These are phyloP conservation scores for Ectropis crepuscularia DNA, from an alignment of 2,888 invertebrate species.

Conservation along the genomic window DNA sequence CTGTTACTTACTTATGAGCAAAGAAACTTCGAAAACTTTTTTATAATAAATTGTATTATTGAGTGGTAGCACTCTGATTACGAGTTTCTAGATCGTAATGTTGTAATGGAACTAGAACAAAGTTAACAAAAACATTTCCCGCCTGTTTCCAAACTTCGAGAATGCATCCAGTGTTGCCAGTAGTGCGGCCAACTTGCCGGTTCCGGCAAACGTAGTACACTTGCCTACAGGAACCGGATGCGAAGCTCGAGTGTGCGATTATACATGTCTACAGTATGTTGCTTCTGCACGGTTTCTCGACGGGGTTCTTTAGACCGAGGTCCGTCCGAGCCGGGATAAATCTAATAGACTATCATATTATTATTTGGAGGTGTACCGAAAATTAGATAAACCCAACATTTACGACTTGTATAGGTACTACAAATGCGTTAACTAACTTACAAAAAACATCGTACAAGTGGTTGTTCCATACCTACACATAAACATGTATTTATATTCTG, in stretches of 20 bases:
- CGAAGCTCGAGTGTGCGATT: conserved; percentile 35
- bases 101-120: conserved; percentile 26
- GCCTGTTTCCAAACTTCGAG: conserved; percentile 33
- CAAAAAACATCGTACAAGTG: too few relatives aligned
- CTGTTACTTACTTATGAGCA: too few relatives aligned
- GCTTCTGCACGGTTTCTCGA: conserved; percentile 7
- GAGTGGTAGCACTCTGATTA: too few relatives aligned
- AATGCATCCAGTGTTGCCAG: conserved; percentile 53
- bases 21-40: too few relatives aligned
- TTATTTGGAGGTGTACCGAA: too few relatives aligned
- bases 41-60: too few relatives aligned
- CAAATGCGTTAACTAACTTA: too few relatives aligned
- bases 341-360: too few relatives aligned
- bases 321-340: background rate
- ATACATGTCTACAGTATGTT: conserved; percentile 39
- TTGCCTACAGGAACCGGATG: conserved; percentile 56
- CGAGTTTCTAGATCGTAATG: background rate
- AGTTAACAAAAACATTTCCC: conserved; percentile 33
- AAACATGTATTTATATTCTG: too few relatives aligned
- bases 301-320: background rate
- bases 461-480: too few relatives aligned
- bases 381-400: too few relatives aligned
- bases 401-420: too few relatives aligned
- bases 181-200: conserved; percentile 57
- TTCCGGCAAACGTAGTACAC: conserved; percentile 53